phyloP scores from a whole-genome alignment of 2,888 invertebrate species.

The Synergus umbraculus region DNA sequence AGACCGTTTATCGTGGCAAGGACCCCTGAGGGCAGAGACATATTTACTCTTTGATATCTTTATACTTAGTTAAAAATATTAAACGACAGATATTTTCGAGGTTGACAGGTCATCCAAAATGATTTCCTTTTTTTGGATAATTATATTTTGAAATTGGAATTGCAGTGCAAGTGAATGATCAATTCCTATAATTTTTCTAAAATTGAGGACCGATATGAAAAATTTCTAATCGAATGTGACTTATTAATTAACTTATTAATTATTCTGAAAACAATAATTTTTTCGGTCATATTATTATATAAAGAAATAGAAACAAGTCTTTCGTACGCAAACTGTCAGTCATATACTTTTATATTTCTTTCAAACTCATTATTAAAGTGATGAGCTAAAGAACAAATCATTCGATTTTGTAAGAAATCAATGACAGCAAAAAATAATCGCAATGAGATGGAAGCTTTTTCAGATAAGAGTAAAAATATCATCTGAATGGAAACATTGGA shows the following conservation, averaged over 20 bases:
- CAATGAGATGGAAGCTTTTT: not conserved
- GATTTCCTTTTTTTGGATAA: not conserved
- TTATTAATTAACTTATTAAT: not conserved
- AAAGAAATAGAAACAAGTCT: too few relatives aligned
- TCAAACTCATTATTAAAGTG: not conserved
- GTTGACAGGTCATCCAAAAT: slow-evolving; percentile 1
- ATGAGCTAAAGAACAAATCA: not conserved
- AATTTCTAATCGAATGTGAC: too few relatives aligned
- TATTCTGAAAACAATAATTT: too few relatives aligned
- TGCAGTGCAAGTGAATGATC: not conserved
- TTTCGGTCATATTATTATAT: too few relatives aligned
- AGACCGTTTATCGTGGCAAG: slow-evolving; percentile 24
- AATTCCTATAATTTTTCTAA: too few relatives aligned
- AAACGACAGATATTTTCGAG: not conserved
- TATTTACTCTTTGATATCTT: slow-evolving; percentile 5
- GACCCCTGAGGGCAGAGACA: slow-evolving; percentile 14
- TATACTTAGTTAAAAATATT: not conserved
- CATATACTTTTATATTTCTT: not conserved
- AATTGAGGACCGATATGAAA: too few relatives aligned
- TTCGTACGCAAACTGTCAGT: too few relatives aligned
- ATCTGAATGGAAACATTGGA: not conserved
- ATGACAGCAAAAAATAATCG: slow-evolving; percentile 16
- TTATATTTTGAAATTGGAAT: not conserved
- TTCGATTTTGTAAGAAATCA: not conserved
- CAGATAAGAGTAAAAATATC: slow-evolving; percentile 27